phyloP scores from a whole-genome alignment of 2,888 invertebrate species.

The Andrena haemorrhoa region DNA sequence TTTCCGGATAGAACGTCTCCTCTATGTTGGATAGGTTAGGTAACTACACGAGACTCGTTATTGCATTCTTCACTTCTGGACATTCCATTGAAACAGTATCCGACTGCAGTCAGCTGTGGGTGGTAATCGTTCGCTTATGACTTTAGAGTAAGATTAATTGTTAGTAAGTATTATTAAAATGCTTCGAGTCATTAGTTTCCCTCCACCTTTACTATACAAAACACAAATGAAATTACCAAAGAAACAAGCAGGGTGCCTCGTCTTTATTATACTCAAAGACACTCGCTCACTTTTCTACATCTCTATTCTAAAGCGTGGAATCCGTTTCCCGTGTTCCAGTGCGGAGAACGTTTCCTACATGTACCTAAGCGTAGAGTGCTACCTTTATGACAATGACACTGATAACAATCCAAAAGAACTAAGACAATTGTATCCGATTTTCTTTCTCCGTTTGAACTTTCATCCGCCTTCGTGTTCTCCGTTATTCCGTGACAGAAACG shows the following conservation, averaged over 20 bases:
- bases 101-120: slow-evolving; percentile 33
- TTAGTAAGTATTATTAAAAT: slow-evolving; percentile 20
- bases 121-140: slow-evolving; percentile 55
- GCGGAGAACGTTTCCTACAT: background rate
- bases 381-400: background rate
- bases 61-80: slow-evolving; percentile 16
- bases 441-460: background rate
- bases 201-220: slow-evolving; percentile 57
- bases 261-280: slow-evolving; percentile 62
- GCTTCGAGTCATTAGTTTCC: slow-evolving; percentile 60
- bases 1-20: slow-evolving; percentile 72
- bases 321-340: background rate
- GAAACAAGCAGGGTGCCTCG: slow-evolving; percentile 70
- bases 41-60: slow-evolving; percentile 12
- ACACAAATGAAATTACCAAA: slow-evolving; percentile 15
- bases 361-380: background rate
- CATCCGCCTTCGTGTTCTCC: background rate
- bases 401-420: slow-evolving; percentile 2
- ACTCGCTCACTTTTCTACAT: slow-evolving; percentile 62
- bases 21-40: slow-evolving; percentile 17
- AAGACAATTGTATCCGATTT: background rate
- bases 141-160: slow-evolving; percentile 22
- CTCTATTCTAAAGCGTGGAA: slow-evolving; percentile 19
- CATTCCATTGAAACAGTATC: slow-evolving; percentile 22
- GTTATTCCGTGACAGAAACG: background rate